These are phyloP conservation scores for Mactra quadrangularis DNA, from an alignment of 1,140 invertebrate genomes.

Conservation along the genomic window DNA sequence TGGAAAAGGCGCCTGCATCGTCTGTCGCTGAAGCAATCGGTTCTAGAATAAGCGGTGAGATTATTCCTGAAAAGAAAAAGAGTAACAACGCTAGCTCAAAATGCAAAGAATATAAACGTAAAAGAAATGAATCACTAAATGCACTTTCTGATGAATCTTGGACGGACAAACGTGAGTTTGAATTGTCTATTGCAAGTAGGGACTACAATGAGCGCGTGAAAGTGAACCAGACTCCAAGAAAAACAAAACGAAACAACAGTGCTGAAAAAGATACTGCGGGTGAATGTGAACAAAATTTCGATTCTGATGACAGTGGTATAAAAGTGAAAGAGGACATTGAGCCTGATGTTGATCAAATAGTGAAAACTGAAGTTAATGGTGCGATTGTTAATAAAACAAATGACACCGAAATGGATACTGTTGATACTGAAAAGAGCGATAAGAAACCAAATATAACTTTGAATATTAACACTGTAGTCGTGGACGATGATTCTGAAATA, in stretches of 20 bases:
- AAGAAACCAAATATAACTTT: too few relatives aligned
- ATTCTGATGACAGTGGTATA: constrained; percentile 32
- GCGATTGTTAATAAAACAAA: not conserved
- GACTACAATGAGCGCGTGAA: not conserved
- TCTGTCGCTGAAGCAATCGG: not conserved
- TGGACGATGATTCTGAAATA: not conserved
- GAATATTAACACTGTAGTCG: not conserved
- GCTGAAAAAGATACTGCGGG: not conserved
- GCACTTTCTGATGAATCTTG: constrained; percentile 7
- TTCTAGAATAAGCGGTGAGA: constrained; percentile 9
- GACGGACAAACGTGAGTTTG: constrained; percentile 10
- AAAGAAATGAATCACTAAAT: not conserved
- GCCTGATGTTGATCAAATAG: not conserved
- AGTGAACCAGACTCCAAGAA: not conserved
- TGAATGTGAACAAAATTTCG: not conserved
- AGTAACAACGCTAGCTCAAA: not conserved
- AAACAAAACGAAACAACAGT: not conserved
- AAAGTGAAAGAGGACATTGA: constrained; percentile 17
- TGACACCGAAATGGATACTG: not conserved
- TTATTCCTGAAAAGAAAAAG: not conserved
- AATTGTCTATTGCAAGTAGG: constrained; percentile 14
- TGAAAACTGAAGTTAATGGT: not conserved
- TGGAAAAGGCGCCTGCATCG: constrained; percentile 5
- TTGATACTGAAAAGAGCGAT: too few relatives aligned
- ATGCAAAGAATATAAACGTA: not conserved